Evolutionary conservation across 1,140 invertebrate species (phyloP).

Genomic region (Ditylenchus dipsaci): DNA sequence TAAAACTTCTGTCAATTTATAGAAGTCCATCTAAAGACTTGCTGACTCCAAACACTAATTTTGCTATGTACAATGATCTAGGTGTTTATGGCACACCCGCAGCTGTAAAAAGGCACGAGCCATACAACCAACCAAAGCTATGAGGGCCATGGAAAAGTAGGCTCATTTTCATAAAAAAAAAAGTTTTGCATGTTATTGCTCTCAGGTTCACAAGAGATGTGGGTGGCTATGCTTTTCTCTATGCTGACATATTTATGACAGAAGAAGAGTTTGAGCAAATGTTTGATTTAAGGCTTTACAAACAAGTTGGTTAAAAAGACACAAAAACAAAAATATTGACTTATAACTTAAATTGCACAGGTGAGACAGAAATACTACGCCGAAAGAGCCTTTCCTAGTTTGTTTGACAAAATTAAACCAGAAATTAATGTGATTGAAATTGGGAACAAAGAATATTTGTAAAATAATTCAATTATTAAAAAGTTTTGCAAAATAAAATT

Average conservation of each 20-base stretch:
- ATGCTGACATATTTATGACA: slow-evolving; percentile 75
- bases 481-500: too few species aligned
- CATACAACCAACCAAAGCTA: slow-evolving; percentile 63
- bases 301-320: slow-evolving; percentile 65
- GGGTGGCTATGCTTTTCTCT: slow-evolving; percentile 69
- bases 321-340: background rate
- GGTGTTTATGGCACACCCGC: slow-evolving; percentile 65
- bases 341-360: slow-evolving; percentile 20
- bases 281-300: slow-evolving; percentile 76
- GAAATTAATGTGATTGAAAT: slow-evolving; percentile 69
- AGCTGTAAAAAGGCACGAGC: slow-evolving; percentile 61
- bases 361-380: slow-evolving; percentile 63
- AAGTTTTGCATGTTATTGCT: background rate
- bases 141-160: slow-evolving; percentile 64
- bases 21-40: slow-evolving; percentile 60
- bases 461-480: too few species aligned
- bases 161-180: background rate
- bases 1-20: slow-evolving; percentile 28
- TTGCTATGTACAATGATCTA: slow-evolving; percentile 64
- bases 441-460: slow-evolving; percentile 58
- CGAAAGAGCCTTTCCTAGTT: slow-evolving; percentile 62
- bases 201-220: slow-evolving; percentile 62
- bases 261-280: slow-evolving; percentile 72
- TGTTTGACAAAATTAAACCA: slow-evolving; percentile 65
- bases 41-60: slow-evolving; percentile 62